Percentiles rank a stretch among this genome's conserved stretches.
Evolutionary conservation across 2,113 vertebrate species (phyloP).

Genomic region (Notothenia coriiceps): DNA sequence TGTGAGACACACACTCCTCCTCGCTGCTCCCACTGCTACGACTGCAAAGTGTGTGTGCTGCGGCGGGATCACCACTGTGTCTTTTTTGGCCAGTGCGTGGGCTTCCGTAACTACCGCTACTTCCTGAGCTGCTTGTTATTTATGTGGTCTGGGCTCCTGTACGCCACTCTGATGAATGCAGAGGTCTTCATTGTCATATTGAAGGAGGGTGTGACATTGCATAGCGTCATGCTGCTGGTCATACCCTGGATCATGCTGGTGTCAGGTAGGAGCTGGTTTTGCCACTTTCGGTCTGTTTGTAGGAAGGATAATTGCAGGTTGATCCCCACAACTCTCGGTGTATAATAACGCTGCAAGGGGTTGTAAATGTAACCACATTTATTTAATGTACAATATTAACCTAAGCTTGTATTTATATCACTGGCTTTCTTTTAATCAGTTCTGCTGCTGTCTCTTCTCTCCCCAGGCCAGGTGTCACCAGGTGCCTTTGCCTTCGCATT

Average conservation of each 20-base stretch:
- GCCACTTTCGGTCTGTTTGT: not conserved
- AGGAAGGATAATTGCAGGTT: too few species aligned
- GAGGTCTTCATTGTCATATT: slow-evolving; percentile 89
- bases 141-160: slow-evolving; percentile 86
- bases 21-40: slow-evolving; percentile 89
- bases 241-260: slow-evolving; percentile 93
- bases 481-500: slow-evolving; percentile 89
- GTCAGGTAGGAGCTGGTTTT: slow-evolving; percentile 81
- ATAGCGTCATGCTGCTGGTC: slow-evolving; percentile 87
- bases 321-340: not conserved
- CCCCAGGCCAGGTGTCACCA: slow-evolving; percentile 87
- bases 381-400: not conserved
- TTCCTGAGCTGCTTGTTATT: slow-evolving; percentile 90
- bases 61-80: slow-evolving; percentile 93
- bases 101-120: slow-evolving; percentile 89
- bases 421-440: not conserved
- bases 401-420: not conserved
- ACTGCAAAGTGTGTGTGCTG: slow-evolving; percentile 90
- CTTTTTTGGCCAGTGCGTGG: slow-evolving; percentile 91
- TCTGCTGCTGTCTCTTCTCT: not conserved
- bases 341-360: not conserved
- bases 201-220: slow-evolving; percentile 86
- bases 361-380: not conserved
- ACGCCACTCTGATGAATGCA: slow-evolving; percentile 89
- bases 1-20: slow-evolving; percentile 92